Conservation (phyloP, 2,888 invertebrate species). For the Eupithecia pulchellata region DNA sequence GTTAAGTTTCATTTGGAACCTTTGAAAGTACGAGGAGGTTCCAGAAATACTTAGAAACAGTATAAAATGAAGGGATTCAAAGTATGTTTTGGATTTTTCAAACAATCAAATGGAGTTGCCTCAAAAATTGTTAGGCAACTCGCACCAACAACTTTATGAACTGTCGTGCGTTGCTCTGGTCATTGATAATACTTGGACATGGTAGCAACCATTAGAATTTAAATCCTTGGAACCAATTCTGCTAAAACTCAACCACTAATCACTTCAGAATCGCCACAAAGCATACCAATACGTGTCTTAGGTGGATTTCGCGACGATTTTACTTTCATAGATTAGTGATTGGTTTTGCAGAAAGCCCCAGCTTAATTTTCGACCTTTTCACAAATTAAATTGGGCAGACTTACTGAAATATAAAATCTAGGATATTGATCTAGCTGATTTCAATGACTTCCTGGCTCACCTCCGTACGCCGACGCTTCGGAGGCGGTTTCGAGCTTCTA, state of each 20-base stretch:
- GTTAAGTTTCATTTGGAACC: background rate
- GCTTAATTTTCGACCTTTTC: background rate
- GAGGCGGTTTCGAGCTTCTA: conserved; percentile 53
- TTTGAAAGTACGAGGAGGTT: too few relatives aligned
- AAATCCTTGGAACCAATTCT: background rate
- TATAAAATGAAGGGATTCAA: too few relatives aligned
- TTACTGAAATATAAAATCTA: background rate
- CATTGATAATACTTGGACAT: background rate
- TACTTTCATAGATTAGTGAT: background rate
- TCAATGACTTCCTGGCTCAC: conserved; percentile 70
- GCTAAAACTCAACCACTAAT: background rate
- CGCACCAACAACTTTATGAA: background rate
- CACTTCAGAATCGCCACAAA: background rate
- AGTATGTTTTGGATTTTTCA: too few relatives aligned
- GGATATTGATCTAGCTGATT: conserved; percentile 63
- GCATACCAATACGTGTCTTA: too few relatives aligned
- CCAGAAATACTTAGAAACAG: too few relatives aligned
- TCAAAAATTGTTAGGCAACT: background rate
- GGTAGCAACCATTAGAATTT: background rate
- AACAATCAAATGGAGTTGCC: too few relatives aligned
- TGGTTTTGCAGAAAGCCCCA: background rate
- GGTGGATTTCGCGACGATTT: background rate
- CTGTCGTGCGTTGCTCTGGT: background rate
- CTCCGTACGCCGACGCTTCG: conserved; percentile 75
- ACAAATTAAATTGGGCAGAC: background rate